Conservation (phyloP, 2,888 invertebrate species). For the Heliconius erato region DNA sequence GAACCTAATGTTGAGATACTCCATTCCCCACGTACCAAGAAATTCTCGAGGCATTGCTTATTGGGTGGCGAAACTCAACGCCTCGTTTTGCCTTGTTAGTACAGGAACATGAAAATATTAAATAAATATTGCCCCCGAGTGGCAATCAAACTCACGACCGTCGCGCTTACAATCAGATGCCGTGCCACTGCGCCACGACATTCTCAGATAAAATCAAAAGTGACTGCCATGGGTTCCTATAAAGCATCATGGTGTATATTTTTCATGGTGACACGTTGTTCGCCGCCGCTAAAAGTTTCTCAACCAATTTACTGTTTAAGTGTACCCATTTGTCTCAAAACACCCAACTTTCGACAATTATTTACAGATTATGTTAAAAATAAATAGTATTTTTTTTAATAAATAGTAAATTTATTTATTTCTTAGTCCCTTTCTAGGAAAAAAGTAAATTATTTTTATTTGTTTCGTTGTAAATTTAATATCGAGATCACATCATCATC, state of each 20-base stretch:
- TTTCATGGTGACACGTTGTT: slow-evolving; percentile 67
- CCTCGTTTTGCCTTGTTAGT: no score
- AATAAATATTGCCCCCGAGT: background rate
- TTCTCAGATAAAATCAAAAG: background rate
- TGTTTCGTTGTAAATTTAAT: no score
- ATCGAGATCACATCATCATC: no score
- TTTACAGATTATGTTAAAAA: slow-evolving; percentile 22
- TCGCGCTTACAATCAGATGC: background rate
- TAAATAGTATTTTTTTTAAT: background rate
- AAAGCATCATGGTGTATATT: slow-evolving; percentile 55
- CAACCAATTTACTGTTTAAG: slow-evolving; percentile 77
- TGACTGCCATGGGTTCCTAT: background rate
- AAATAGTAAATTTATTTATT: background rate
- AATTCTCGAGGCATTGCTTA: no score
- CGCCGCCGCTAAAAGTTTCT: slow-evolving; percentile 64
- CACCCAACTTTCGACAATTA: slow-evolving; percentile 29
- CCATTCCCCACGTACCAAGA: no score
- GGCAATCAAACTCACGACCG: background rate
- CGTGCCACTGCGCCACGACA: background rate
- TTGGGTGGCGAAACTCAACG: no score
- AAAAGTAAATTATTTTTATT: no score
- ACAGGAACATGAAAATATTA: background rate
- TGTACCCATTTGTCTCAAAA: slow-evolving; percentile 69
- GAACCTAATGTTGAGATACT: no score
- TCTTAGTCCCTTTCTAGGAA: no score